Conservation (phyloP, 2,113 vertebrate genomes). For the Entosphenus tridentatus region DNA sequence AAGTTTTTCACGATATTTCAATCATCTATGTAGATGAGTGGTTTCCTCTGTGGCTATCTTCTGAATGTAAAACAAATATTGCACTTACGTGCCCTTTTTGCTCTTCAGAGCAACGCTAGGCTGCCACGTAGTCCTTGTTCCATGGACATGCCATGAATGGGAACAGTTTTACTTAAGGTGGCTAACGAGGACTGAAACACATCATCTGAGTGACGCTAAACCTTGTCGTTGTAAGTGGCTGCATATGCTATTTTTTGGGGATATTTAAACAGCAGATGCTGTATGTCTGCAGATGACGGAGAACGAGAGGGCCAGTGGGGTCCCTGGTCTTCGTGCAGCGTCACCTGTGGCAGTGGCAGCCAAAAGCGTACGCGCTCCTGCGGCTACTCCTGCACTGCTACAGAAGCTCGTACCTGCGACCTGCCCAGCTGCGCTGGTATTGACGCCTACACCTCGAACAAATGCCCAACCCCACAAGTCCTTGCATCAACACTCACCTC, state of each 20-base stretch:
- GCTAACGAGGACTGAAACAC: neutral
- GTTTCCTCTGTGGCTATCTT: too few relatives aligned
- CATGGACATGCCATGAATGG: too few relatives aligned
- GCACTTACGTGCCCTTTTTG: too few relatives aligned
- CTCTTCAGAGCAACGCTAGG: too few relatives aligned
- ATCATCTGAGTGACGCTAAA: neutral
- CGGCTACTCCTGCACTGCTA: constrained; percentile 75
- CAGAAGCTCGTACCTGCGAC: constrained; percentile 72
- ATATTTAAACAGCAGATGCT: neutral
- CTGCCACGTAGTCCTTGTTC: too few relatives aligned
- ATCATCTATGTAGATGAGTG: too few relatives aligned
- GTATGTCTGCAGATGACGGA: neutral
- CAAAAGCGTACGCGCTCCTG: constrained; percentile 77
- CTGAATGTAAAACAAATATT: too few relatives aligned
- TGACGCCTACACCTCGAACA: neutral
- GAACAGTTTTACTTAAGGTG: neutral
- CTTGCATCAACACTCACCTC: neutral
- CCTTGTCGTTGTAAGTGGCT: neutral
- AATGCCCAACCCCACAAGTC: neutral
- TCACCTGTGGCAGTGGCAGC: constrained; percentile 62
- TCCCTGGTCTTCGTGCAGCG: constrained; percentile 59
- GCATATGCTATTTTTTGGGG: neutral
- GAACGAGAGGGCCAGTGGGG: constrained; percentile 70
- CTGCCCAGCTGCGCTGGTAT: constrained; percentile 67
- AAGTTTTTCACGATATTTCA: too few relatives aligned